Conservation (phyloP, 2,113 vertebrate species). For the Pterocles burchelli region DNA sequence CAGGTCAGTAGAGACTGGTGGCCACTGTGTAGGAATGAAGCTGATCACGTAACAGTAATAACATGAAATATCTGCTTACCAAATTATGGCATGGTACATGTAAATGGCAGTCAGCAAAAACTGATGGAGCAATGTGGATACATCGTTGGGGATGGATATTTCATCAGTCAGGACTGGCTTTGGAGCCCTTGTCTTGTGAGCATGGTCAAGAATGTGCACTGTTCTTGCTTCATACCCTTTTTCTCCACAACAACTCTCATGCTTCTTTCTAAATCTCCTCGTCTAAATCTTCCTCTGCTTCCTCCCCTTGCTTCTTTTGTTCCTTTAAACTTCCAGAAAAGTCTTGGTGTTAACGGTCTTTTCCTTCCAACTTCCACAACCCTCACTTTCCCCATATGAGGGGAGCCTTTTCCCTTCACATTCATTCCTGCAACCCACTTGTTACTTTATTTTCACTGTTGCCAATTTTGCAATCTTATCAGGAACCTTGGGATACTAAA, state of each 20-base stretch:
- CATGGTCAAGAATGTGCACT: not conserved
- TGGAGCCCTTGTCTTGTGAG: not conserved
- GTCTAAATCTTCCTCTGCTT: not conserved
- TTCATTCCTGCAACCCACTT: not conserved
- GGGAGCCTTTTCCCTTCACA: not conserved
- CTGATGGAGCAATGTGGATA: not conserved
- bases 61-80: not conserved
- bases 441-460: not conserved
- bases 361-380: not conserved
- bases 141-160: not conserved
- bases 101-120: not conserved
- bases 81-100: not conserved
- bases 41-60: not conserved
- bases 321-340: not conserved
- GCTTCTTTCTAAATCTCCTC: not conserved
- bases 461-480: not conserved
- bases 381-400: not conserved
- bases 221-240: not conserved
- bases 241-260: not conserved
- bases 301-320: not conserved
- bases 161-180: not conserved
- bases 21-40: not conserved
- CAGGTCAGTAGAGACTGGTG: not conserved
- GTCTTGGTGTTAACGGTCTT: not conserved
- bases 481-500: not conserved